A percentile compares a stretch with the other conserved stretches of the same genome.
These are phyloP conservation scores for Scylla paramamosain DNA, from an alignment of 1,140 invertebrate genomes.

Conservation along the genomic window DNA sequence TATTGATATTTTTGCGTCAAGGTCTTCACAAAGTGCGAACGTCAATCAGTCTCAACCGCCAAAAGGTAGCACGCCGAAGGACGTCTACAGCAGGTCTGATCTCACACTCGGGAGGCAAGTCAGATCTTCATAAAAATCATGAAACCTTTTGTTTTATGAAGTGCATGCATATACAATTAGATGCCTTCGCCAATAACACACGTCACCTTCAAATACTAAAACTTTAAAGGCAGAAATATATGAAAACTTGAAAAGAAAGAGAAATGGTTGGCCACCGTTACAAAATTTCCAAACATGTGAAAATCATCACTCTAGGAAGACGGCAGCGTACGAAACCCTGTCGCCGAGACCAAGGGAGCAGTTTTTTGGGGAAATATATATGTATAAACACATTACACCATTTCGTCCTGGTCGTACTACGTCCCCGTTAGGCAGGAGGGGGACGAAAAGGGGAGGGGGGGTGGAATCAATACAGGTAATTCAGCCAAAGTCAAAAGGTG, in stretches of 20 bases:
- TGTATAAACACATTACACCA: slow-evolving; percentile 29
- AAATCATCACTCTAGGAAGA: slow-evolving; percentile 52
- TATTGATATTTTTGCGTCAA: neutral
- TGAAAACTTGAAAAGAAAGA: neutral
- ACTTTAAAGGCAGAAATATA: neutral
- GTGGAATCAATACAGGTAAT: neutral
- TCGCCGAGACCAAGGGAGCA: neutral
- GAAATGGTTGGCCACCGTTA: neutral
- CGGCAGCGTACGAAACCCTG: slow-evolving; percentile 15
- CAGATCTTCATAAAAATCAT: neutral
- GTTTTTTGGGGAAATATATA: too few relatives aligned
- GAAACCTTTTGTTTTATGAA: neutral
- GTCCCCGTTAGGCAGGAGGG: neutral
- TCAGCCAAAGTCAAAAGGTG: slow-evolving; percentile 13
- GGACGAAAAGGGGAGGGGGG: neutral
- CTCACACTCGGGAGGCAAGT: too few relatives aligned
- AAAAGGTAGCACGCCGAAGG: too few relatives aligned
- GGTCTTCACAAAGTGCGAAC: neutral
- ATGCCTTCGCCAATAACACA: neutral
- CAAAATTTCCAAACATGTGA: slow-evolving; percentile 57
- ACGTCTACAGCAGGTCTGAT: neutral
- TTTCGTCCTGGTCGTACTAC: neutral
- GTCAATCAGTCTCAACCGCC: neutral
- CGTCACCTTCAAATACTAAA: neutral
- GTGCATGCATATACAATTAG: neutral